A percentile compares a stretch with the other conserved stretches of the same genome.
Conservation (phyloP, 2,113 vertebrate species). For the Oryzias woworae region DNA sequence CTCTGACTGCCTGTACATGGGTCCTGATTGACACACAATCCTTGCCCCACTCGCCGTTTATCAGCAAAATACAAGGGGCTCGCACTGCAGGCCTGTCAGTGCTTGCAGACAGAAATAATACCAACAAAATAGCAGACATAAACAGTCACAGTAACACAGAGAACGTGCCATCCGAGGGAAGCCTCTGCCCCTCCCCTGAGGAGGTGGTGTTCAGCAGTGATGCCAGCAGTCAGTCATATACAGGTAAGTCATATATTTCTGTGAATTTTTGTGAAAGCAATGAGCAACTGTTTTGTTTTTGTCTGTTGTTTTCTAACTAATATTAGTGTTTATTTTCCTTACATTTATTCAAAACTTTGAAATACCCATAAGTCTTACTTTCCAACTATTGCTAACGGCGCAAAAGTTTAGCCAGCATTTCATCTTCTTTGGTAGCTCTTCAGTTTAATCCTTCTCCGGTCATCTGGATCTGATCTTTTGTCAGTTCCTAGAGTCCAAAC, state of each 20-base stretch:
- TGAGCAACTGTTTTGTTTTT: no score
- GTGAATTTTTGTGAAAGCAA: neutral
- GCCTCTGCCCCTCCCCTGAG: conserved; percentile 77
- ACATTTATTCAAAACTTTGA: no score
- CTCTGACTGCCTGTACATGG: conserved; percentile 76
- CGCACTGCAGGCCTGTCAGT: neutral
- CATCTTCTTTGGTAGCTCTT: no score
- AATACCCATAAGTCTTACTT: no score
- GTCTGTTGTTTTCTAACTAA: no score
- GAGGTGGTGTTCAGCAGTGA: conserved; percentile 78
- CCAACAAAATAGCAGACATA: conserved; percentile 25
- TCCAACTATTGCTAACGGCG: no score
- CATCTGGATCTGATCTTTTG: no score
- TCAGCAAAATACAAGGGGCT: conserved; percentile 6
- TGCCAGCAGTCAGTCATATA: conserved; percentile 73
- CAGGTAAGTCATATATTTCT: conserved; percentile 74
- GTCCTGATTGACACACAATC: conserved; percentile 36
- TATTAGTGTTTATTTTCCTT: no score
- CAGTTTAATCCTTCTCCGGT: no score
- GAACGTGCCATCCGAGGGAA: conserved; percentile 10
- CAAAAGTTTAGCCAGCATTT: no score
- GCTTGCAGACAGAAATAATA: conserved; percentile 20
- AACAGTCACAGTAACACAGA: conserved; percentile 1
- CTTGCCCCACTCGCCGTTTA: conserved; percentile 16
- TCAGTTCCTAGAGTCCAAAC: no score